Evolutionary conservation across 2,888 invertebrate species (phyloP).

Genomic region (Gryllus longicercus): DNA sequence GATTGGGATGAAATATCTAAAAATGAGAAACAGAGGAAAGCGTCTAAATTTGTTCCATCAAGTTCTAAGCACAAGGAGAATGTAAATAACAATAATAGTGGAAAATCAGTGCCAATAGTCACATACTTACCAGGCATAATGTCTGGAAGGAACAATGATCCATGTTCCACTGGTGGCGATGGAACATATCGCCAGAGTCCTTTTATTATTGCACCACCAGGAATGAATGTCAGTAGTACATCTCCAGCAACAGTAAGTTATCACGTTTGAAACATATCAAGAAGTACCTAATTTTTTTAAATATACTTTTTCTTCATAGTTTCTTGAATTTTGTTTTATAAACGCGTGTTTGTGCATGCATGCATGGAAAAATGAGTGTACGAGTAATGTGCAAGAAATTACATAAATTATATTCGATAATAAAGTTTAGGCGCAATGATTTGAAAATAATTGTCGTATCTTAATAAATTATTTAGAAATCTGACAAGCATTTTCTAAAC

Average conservation of each 20-base stretch:
- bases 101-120: conserved; percentile 44
- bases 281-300: no score
- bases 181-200: conserved; percentile 48
- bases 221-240: conserved; percentile 49
- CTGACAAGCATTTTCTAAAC: no score
- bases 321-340: no score
- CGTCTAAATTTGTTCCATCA: background rate
- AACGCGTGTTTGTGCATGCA: no score
- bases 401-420: no score
- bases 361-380: no score
- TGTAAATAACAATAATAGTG: conserved; percentile 36
- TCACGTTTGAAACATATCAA: no score
- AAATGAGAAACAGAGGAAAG: background rate
- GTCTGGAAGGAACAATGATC: conserved; percentile 41
- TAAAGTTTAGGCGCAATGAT: no score
- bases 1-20: conserved; percentile 33
- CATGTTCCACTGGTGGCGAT: conserved; percentile 19
- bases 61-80: background rate
- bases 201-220: conserved; percentile 48
- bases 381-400: no score
- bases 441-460: no score
- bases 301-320: no score
- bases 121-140: conserved; percentile 47
- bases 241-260: conserved; percentile 46
- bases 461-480: no score